Percentiles rank a stretch among this genome's conserved stretches.
Conservation (phyloP, 2,113 vertebrate species). For the Centropus bengalensis region DNA sequence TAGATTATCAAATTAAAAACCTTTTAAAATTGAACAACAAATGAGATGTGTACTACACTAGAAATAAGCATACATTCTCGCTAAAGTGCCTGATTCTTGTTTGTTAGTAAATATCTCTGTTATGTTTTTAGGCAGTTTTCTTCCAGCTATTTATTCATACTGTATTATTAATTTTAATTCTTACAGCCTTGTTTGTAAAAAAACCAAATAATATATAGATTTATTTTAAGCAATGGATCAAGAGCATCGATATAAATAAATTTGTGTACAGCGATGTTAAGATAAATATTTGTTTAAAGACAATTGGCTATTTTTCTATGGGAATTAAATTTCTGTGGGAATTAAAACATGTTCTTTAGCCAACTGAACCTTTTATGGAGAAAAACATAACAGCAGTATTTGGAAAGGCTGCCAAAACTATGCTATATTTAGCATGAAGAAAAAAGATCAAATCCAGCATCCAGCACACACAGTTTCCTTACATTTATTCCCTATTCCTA, state of each 20-base stretch:
- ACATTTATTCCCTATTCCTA: neutral
- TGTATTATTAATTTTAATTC: neutral
- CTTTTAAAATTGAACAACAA: neutral
- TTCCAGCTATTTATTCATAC: neutral
- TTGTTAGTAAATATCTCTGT: neutral
- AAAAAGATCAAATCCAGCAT: constrained; percentile 2
- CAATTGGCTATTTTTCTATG: constrained; percentile 40
- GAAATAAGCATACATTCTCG: neutral
- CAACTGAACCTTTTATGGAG: constrained; percentile 21
- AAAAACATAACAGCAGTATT: constrained; percentile 30
- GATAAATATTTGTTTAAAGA: constrained; percentile 47
- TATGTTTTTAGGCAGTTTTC: neutral
- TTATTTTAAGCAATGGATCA: neutral
- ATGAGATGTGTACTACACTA: neutral
- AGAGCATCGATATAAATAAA: neutral
- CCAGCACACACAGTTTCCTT: neutral
- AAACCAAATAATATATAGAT: neutral
- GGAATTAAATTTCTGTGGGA: constrained; percentile 51
- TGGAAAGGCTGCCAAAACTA: constrained; percentile 41
- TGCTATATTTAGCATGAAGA: constrained; percentile 42
- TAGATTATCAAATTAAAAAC: neutral
- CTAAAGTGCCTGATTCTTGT: neutral
- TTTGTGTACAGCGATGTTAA: neutral
- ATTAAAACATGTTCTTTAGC: constrained; percentile 36
- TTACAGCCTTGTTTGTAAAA: neutral